A percentile compares a stretch with the other conserved stretches of the same genome.
phyloP scores from a whole-genome alignment of 2,888 invertebrate genomes.

The Cryptus armator region DNA sequence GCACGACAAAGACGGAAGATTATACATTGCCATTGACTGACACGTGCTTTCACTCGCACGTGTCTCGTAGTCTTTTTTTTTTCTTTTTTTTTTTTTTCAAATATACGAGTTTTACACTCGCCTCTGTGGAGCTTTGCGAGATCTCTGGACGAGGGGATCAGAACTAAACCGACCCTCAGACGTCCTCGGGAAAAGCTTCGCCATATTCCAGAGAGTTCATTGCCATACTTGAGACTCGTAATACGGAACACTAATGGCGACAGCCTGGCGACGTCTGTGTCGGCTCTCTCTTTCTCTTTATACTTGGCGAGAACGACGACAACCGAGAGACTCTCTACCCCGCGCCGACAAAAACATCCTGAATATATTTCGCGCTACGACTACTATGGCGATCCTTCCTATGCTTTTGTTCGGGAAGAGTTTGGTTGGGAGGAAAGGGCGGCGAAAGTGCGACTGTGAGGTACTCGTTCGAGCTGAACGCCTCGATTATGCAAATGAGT shows the following conservation, averaged over 20 bases:
- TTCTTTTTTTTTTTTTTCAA: not conserved
- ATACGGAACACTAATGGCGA: conserved; percentile 56
- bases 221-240: conserved; percentile 44
- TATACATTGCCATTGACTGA: not conserved
- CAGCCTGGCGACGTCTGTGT: conserved; percentile 57
- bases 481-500: conserved; percentile 59
- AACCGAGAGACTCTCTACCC: conserved; percentile 29
- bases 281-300: not conserved
- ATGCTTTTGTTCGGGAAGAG: conserved; percentile 25
- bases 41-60: not conserved
- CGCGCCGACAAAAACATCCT: conserved; percentile 55
- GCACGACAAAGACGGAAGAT: not conserved
- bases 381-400: conserved; percentile 10
- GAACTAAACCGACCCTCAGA: conserved; percentile 17
- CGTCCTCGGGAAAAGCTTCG: conserved; percentile 41
- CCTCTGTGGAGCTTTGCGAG: not conserved
- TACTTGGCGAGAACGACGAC: conserved; percentile 42
- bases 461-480: conserved; percentile 43
- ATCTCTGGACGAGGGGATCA: conserved; percentile 10
- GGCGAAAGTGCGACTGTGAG: conserved; percentile 7
- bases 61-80: not conserved
- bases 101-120: conserved; percentile 1
- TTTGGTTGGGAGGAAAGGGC: not conserved
- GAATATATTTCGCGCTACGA: conserved; percentile 46
- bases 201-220: conserved; percentile 41